These are phyloP conservation scores for Phenganax marumi DNA, from an alignment of 92 coral and sea anemone genomes.

Conservation along the genomic window DNA sequence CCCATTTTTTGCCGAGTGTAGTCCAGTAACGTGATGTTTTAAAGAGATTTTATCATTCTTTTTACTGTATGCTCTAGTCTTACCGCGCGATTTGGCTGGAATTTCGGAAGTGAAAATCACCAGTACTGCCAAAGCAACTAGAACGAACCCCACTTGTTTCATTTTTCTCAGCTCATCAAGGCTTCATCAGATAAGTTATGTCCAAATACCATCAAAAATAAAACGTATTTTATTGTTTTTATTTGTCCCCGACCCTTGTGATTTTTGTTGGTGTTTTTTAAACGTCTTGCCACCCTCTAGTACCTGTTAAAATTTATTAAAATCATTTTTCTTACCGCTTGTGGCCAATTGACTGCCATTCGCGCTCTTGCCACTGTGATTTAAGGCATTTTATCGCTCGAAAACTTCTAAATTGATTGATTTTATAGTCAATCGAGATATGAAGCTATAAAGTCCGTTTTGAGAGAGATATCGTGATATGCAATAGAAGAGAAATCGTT, in stretches of 20 bases:
- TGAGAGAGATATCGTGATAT: too few species aligned
- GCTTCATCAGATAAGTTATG: background rate
- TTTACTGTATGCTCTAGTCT: background rate
- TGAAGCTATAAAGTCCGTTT: too few species aligned
- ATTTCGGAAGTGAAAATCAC: background rate
- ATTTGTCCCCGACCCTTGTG: background rate
- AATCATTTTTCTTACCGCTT: background rate
- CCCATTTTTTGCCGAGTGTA: slow-evolving; percentile 37
- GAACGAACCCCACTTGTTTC: background rate
- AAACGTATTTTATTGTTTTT: background rate
- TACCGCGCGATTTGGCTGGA: slow-evolving; percentile 2
- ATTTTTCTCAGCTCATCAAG: slow-evolving; percentile 24
- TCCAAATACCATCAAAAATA: background rate
- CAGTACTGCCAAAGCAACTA: background rate
- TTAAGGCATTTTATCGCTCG: background rate
- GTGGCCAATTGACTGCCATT: background rate
- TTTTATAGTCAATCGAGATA: too few species aligned
- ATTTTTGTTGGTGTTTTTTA: slow-evolving; percentile 13
- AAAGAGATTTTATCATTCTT: background rate
- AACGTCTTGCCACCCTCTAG: slow-evolving; percentile 39
- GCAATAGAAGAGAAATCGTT: too few species aligned
- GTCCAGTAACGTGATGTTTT: background rate
- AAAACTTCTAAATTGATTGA: too few species aligned
- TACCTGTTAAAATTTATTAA: slow-evolving; percentile 4
- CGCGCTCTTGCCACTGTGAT: background rate